Evolutionary conservation across 2,797 vertebrate species (phyloP), one percentile per base, ranked within the genome.

Genomic region (Falco berigora): DNA sequence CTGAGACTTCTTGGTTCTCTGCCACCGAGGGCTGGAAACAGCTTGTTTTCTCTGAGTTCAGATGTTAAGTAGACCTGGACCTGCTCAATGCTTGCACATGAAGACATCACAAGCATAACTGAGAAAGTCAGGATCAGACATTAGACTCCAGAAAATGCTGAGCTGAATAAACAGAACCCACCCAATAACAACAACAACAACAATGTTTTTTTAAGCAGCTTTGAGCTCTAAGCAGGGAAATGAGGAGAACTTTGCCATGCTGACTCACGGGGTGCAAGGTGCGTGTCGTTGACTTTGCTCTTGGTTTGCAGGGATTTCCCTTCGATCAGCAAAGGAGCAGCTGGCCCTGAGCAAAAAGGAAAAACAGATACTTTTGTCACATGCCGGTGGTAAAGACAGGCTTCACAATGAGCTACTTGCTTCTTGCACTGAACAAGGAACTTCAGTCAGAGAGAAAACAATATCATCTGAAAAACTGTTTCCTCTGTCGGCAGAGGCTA

Each of bases 351-450:
- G 80, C 16, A 32, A 67, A 94, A 94, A 90, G 63, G 49, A 89
- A 84, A 49, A 93, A 69, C 42, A 64, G 83, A 89, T 90, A 76
- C 84, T 89, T 96, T 71, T 79, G 75, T 95, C 92, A 94, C 89
- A 68, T 83, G 94, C n/a, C 0, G 0, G 32, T 71, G 63, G 67
- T 89, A 79, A 74, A 94, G 86, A 72, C 19, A 38, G 66, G 40
- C 56, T 87, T 67, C 59, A 94, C 90, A 96, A 96, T 71, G 75
- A 87, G 86, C n/a, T 73, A 3, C 71, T 95, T 94, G 90, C 61
- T 93, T 96, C 64, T 85, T 80, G 47, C 12, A 6, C 21, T 56
- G 61, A 87, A 91, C 36, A 83, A 94, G 81, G 74, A 94, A 22
- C 89, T 92, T 86, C 86, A 95, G 53, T 95, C 49, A 83, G 23